Evolutionary conservation across 2,113 vertebrate species (phyloP).

Genomic region (Dolichallabes microphthalmus): DNA sequence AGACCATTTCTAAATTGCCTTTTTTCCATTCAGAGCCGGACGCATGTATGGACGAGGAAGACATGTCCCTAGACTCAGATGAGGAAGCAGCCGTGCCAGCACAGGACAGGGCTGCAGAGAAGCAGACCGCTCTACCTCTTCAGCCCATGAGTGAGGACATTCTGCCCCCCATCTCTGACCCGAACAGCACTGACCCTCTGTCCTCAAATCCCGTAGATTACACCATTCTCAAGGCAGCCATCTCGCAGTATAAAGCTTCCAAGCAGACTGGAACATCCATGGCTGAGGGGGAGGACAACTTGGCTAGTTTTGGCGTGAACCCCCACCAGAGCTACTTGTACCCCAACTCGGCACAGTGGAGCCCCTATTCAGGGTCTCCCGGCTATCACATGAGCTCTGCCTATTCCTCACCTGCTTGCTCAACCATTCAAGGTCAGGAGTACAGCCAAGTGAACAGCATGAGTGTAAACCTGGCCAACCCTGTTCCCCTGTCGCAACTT

Average conservation of each 20-base stretch:
- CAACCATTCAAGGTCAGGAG: constrained; percentile 34
- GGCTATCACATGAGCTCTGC: constrained; percentile 64
- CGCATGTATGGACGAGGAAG: constrained; percentile 82
- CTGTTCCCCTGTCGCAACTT: constrained; percentile 3
- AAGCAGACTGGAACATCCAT: constrained; percentile 58
- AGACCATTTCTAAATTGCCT: not conserved
- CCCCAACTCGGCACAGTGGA: constrained; percentile 66
- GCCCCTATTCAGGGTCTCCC: constrained; percentile 65
- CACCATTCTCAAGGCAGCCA: constrained; percentile 66
- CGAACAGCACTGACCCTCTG: constrained; percentile 39
- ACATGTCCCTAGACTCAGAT: constrained; percentile 98
- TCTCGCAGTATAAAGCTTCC: constrained; percentile 70
- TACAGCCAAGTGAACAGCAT: constrained; percentile 39
- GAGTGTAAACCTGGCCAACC: not conserved
- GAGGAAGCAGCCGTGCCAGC: constrained; percentile 77
- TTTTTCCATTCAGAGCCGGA: constrained; percentile 65
- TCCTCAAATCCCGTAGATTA: constrained; percentile 57
- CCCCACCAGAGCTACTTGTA: constrained; percentile 93
- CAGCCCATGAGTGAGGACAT: constrained; percentile 67
- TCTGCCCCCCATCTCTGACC: constrained; percentile 72
- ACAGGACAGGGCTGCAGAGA: constrained; percentile 62
- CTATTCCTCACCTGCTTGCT: constrained; percentile 44
- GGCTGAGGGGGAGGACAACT: constrained; percentile 61
- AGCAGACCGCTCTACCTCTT: constrained; percentile 68
- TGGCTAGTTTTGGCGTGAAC: constrained; percentile 81